These are phyloP conservation scores for Manis crassicaudata DNA, from an alignment of 2,797 vertebrate genomes.

Conservation along the genomic window DNA sequence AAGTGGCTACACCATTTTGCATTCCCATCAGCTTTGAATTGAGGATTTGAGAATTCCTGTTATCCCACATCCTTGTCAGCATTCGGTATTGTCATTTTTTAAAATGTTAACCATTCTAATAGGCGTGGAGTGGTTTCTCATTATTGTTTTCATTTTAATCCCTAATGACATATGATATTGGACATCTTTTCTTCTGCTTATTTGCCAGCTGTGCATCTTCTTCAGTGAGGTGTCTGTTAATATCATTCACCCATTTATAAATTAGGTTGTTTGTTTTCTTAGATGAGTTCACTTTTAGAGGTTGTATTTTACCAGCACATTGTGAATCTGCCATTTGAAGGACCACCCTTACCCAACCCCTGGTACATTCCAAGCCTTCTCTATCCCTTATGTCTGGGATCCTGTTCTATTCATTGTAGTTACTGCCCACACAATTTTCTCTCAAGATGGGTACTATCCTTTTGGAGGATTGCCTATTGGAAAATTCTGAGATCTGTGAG, in stretches of 20 bases:
- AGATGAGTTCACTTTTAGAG: background rate
- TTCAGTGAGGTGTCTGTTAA: background rate
- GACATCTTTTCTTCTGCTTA: background rate
- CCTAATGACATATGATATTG: background rate
- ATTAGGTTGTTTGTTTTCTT: background rate
- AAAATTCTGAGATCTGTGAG: background rate
- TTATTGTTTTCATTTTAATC: background rate
- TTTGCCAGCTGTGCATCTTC: background rate
- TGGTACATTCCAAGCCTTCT: background rate
- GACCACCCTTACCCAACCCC: background rate
- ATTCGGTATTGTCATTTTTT: background rate
- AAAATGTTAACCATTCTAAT: background rate
- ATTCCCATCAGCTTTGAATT: background rate
- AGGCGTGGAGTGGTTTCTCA: background rate
- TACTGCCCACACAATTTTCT: background rate
- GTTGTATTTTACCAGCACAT: background rate
- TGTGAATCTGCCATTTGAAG: background rate
- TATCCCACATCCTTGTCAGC: background rate
- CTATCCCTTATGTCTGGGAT: background rate
- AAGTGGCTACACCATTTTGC: background rate
- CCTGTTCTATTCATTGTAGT: background rate
- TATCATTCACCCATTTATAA: background rate
- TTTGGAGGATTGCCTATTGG: background rate
- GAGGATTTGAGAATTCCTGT: background rate
- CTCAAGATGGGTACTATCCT: too few species aligned